phyloP scores from a whole-genome alignment of 2,113 vertebrate genomes.

The Podiceps cristatus region DNA sequence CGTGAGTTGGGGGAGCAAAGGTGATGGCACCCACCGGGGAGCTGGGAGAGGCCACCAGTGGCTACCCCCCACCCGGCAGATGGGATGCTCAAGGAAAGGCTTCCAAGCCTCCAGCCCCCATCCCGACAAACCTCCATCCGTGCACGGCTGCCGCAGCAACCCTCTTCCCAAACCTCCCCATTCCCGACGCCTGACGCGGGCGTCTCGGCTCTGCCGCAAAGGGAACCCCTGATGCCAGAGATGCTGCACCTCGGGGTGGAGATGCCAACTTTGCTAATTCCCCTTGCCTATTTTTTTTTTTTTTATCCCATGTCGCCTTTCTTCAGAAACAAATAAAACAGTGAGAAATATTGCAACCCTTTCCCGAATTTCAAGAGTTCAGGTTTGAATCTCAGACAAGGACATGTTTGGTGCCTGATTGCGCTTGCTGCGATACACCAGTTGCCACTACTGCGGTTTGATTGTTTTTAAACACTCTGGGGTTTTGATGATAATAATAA shows the following conservation, averaged over 20 bases:
- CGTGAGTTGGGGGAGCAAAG: fast-evolving
- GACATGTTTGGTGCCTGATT: background rate
- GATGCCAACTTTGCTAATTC: background rate
- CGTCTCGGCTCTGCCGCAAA: fast-evolving
- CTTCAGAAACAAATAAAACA: background rate
- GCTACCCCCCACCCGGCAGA: too few species aligned
- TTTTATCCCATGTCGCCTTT: background rate
- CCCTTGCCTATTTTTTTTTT: too few species aligned
- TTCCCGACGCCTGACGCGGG: fast-evolving
- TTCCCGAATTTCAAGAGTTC: background rate
- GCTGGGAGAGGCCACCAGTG: too few species aligned
- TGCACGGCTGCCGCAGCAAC: fast-evolving
- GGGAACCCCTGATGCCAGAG: fast-evolving
- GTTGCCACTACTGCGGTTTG: background rate
- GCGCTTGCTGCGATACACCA: fast-evolving
- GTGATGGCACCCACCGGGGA: fast-evolving
- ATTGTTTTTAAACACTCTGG: conserved; percentile 59
- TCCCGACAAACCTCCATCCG: background rate
- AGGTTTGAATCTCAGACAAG: background rate
- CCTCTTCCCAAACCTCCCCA: background rate
- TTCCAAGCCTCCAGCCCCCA: background rate
- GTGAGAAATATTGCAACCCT: background rate
- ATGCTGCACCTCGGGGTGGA: background rate
- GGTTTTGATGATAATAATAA: conserved; percentile 56
- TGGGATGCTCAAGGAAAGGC: background rate